A percentile compares a stretch with the other conserved stretches of the same genome.
These are phyloP conservation scores for Sesia apiformis DNA, from an alignment of 2,888 invertebrate species.

Conservation along the genomic window DNA sequence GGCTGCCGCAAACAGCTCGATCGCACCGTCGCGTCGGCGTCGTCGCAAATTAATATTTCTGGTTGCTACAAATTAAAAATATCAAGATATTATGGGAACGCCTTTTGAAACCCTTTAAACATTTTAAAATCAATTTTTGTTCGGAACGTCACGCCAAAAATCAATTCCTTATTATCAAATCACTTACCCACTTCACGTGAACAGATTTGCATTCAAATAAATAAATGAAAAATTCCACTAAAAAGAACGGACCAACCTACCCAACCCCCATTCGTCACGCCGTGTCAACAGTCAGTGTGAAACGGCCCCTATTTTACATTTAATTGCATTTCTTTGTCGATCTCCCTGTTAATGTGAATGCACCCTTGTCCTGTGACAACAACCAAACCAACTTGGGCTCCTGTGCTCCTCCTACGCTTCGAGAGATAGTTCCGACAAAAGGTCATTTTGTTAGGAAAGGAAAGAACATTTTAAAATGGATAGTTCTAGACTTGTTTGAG, in stretches of 20 bases:
- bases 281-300: conserved; percentile 65
- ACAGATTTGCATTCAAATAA: background rate
- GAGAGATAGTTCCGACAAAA: background rate
- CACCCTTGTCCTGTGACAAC: conserved; percentile 45
- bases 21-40: no score
- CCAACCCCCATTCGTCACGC: conserved; percentile 53
- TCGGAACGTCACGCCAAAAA: no score
- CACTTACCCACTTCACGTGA: no score
- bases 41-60: no score
- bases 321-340: conserved; percentile 74
- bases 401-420: conserved; percentile 7
- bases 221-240: background rate
- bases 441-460: background rate
- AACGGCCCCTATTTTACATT: conserved; percentile 71
- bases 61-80: no score
- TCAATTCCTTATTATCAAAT: no score
- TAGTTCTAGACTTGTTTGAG: conserved; percentile 48
- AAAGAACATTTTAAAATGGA: background rate
- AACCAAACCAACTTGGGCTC: conserved; percentile 20
- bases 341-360: conserved; percentile 66
- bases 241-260: background rate
- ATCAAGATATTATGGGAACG: no score
- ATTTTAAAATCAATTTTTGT: no score
- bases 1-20: no score
- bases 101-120: no score